Base-by-base conservation (phyloP, 2,888 invertebrate genomes). In the Polydrusus cervinus region DNA sequence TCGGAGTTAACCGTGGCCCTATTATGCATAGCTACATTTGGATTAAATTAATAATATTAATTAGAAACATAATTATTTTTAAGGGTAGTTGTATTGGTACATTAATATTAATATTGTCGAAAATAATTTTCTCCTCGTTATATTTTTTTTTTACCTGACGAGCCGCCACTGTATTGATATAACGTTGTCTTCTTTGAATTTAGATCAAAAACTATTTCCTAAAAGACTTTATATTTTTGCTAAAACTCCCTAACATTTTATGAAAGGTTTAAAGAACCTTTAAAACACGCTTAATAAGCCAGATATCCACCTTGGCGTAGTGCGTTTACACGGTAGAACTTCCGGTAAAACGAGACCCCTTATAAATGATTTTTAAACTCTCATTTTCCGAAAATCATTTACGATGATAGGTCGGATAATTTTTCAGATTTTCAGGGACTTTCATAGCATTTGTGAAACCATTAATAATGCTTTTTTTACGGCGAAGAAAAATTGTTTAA, bases 321-420 rank as follows among this genome's bases (percentile, higher is more conserved):
- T 55, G n/a, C 55, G 14, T 57, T 70, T 76, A 71, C 75, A 78
- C 78, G 76, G 73, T 65, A 66, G 47, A 18, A 77, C 79, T 79
- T 81, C 81, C 81, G 79, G 79, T 76, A 57, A 75, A 76, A 70
- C 74, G 47, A 64, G 67, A 70, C 74, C 43, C 20, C 53, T 64
- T 74, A 78, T 74, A 82, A 82, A 83, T 83, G 81, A 80, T 78
- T 79, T 82, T 80, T 79, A 81, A 82, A 82, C 80, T 78, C 82
- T 80, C 79, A 79, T 79, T 82, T 82, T 82, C 83, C 83, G 80
- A 79, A 80, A 77, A 79, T 79, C 81, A 81, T 82, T 83, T 81
- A 25, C 53, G 65, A 11, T 34, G 49, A 65, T 16, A 9, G 45
- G 30, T 7, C 3, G 30, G 61, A 43, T 60, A 69, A 60, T 61